These are phyloP conservation scores for Eublepharis macularius DNA, from an alignment of 2,113 vertebrate genomes.

Conservation along the genomic window DNA sequence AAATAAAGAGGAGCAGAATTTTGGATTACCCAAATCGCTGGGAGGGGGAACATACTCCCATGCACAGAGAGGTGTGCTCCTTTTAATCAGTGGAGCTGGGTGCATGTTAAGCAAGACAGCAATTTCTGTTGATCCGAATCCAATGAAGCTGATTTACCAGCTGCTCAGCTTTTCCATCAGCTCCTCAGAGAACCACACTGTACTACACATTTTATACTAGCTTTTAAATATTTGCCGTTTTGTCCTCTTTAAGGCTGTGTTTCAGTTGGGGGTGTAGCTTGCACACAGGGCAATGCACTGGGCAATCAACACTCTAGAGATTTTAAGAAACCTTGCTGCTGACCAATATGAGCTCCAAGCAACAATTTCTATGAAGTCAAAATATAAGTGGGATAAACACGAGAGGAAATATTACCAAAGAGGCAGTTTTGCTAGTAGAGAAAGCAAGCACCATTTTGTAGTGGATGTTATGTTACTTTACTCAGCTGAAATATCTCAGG, in stretches of 20 bases:
- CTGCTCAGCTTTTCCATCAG: background rate
- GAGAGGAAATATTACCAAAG: too few relatives aligned
- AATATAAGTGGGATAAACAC: background rate
- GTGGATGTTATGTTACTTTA: background rate
- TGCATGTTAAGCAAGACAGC: too few relatives aligned
- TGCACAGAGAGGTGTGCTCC: background rate
- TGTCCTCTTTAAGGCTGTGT: too few relatives aligned
- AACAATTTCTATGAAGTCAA: background rate
- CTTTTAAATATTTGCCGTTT: background rate
- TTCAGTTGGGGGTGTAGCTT: too few relatives aligned
- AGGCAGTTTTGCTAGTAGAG: constrained; percentile 57
- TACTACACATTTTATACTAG: background rate
- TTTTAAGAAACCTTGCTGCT: background rate
- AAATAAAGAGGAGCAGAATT: too few relatives aligned
- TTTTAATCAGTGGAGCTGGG: background rate
- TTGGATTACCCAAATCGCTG: background rate
- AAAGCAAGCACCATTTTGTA: constrained; percentile 22
- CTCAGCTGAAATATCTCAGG: constrained; percentile 20
- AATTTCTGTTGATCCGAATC: background rate
- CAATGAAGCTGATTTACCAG: background rate
- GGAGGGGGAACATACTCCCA: background rate
- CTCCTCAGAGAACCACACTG: background rate
- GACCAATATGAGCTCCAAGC: background rate
- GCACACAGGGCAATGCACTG: too few relatives aligned
- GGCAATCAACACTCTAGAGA: background rate